Evolutionary conservation across 2,888 invertebrate genomes (phyloP), one percentile per base, ranked within the genome.

Genomic region (Linyphia triangularis): DNA sequence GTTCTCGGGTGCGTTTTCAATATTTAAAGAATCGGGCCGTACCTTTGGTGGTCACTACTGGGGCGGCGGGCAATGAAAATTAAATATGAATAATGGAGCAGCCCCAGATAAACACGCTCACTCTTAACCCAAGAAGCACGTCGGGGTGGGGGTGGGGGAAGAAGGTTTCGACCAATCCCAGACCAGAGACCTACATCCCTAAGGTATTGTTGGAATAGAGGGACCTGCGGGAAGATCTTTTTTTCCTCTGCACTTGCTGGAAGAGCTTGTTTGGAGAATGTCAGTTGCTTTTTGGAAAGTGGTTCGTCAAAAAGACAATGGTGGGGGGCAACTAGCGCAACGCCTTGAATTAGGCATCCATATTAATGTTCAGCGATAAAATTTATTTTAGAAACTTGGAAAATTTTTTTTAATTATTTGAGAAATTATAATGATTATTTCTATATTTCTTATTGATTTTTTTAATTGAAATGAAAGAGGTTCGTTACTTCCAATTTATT

Each of bases 81-180:
- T 88, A 88, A 88, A 88, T 88, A 88, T 88, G 88, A 88, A 88
- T 88, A 83, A 88, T 88, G 88, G 88, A 88, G 63, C 30, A 88
- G 82, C 63, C 57, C 73, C 82, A 88, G 88, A 88, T 88, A 88
- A 88, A 88, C 88, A 88, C 77, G 88, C 82, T 75, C 69, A 82
- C 77, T 77, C 88, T 88, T 88, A 82, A 88, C 88, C 88, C 82
- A 63, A 75, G 88, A 72, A 72, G 81, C 82, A 82, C 86, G 79
- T 33, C 51, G 72, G 81, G 70, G 70, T 69, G 59, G 72, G 30
- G 57, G 84, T 13, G 51, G 51, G n/a, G n/a, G n/a, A n/a, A n/a
- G n/a, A n/a, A n/a, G n/a, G n/a, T 70, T 57, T 65, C 88, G 78
- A 61, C 88, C 88, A 88, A 88, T 88, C 88, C 88, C 63, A 70